Evolutionary conservation across 2,797 vertebrate genomes (phyloP).

Genomic region (Rhabdophis nuchalis): DNA sequence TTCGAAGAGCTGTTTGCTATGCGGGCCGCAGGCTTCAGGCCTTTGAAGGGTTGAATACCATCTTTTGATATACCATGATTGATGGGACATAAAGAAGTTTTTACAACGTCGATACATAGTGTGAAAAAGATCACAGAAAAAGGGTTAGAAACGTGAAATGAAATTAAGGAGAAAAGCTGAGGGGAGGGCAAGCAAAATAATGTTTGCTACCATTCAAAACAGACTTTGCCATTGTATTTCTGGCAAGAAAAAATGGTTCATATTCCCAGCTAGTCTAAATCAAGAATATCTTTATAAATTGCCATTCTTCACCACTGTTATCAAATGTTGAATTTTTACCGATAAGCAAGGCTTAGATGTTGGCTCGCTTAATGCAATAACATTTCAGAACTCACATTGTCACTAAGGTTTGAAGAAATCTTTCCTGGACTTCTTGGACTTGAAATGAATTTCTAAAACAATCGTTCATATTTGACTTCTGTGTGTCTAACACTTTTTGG

Average conservation of each 20-base stretch:
- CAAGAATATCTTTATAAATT: not conserved
- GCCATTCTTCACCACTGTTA: not conserved
- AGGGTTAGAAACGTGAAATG: conserved; percentile 52
- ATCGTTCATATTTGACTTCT: not conserved
- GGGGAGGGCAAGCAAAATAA: conserved; percentile 45
- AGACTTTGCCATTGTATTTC: conserved; percentile 57
- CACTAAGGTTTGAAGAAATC: not conserved
- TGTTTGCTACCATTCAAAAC: conserved; percentile 72
- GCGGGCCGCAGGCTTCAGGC: conserved; percentile 97
- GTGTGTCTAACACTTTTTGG: conserved; percentile 15
- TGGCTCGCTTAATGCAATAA: not conserved
- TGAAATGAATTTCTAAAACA: not conserved
- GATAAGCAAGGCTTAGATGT: not conserved
- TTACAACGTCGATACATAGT: conserved; percentile 65
- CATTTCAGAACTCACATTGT: not conserved
- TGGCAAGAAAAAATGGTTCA: not conserved
- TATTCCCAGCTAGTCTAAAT: conserved; percentile 9
- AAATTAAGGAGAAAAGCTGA: conserved; percentile 44
- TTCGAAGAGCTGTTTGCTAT: conserved; percentile 94
- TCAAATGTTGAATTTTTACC: conserved; percentile 2
- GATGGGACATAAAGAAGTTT: conserved; percentile 70
- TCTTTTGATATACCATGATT: conserved; percentile 92
- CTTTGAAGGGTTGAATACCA: conserved; percentile 99
- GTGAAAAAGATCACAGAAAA: conserved; percentile 34
- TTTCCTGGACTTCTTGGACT: not conserved